Evolutionary conservation across 2,797 vertebrate genomes (phyloP), one percentile per base, ranked within the genome.

Genomic region (Microchirus variegatus): DNA sequence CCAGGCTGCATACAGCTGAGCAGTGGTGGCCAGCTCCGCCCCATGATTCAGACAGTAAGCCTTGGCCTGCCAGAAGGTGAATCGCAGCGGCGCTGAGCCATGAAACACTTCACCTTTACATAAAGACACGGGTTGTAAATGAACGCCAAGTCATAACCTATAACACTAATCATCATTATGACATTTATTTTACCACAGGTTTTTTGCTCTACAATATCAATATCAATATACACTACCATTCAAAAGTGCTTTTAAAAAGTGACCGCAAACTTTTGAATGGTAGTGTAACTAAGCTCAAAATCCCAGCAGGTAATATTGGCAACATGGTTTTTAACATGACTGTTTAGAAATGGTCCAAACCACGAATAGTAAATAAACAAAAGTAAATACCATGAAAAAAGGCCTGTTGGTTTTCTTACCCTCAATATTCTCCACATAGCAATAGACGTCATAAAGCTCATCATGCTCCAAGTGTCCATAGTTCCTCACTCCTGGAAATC

Each of bases 381-480:
- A 26, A 26, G 11, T 41, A 3, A 41, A 41, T 43, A 15, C n/a
- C n/a, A n/a, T n/a, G n/a, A n/a, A 15, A 13, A 15, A 42, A 2
- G 5, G 7, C 15, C 14, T 43, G 35, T 10, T 7, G 13, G 1
- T 43, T 58, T 18, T 58, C 19, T 90, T 85, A 99, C 97, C 97
- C 18, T 94, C 82, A 2, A 94, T 92, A 9, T 95, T 94, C 78
- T 97, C 94, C 4, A 95, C 91, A 0, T 97, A 98, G 85, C 97
- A 99, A 89, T 97, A 98, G 48, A 96, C 96, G 1, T 98, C 97
- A 12, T 94, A 98, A 75, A 94, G 92, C 80, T 97, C 95, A 50
- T 94, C 90, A 0, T 93, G 90, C 22, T 96, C 94, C 54, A 96
- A 78, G 16, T 92, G 79, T 0, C 96, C 97, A 0, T 97, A 96